A percentile compares a stretch with the other conserved stretches of the same genome.
These are phyloP conservation scores for Colletes gigas DNA, from an alignment of 1,140 invertebrate genomes.

Conservation along the genomic window DNA sequence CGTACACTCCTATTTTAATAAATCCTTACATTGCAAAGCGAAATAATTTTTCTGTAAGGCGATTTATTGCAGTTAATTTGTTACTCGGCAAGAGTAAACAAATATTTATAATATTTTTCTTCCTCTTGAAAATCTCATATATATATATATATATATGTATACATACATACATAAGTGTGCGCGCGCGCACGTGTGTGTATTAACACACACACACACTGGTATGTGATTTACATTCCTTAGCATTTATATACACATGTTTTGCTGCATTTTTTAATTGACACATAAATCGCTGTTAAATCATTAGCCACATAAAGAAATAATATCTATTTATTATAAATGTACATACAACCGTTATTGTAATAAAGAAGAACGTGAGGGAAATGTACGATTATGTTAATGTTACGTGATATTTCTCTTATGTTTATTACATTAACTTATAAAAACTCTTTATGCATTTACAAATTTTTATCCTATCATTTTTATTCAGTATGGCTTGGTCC, in stretches of 20 bases:
- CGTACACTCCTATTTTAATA: constrained; percentile 42
- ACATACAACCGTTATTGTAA: constrained; percentile 78
- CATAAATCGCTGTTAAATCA: constrained; percentile 72
- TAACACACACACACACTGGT: constrained; percentile 29
- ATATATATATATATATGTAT: constrained; percentile 1
- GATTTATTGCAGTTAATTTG: constrained; percentile 22
- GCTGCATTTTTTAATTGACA: constrained; percentile 70
- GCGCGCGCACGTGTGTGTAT: no score
- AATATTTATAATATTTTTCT: constrained; percentile 47
- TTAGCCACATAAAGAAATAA: constrained; percentile 72
- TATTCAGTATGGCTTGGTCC: constrained; percentile 75
- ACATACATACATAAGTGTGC: no score
- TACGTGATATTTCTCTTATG: constrained; percentile 38
- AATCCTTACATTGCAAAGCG: neutral
- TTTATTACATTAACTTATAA: constrained; percentile 54
- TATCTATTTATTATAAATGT: constrained; percentile 79
- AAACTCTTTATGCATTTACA: constrained; percentile 54
- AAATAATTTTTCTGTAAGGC: constrained; percentile 33
- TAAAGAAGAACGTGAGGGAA: constrained; percentile 73
- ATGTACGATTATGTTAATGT: constrained; percentile 56
- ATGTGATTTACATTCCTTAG: constrained; percentile 65
- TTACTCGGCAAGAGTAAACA: constrained; percentile 43
- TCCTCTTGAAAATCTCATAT: constrained; percentile 59
- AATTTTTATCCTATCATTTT: constrained; percentile 47
- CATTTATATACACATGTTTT: constrained; percentile 57